Evolutionary conservation across 1,140 invertebrate genomes (phyloP).

Genomic region (Caenorhabditis remanei): DNA sequence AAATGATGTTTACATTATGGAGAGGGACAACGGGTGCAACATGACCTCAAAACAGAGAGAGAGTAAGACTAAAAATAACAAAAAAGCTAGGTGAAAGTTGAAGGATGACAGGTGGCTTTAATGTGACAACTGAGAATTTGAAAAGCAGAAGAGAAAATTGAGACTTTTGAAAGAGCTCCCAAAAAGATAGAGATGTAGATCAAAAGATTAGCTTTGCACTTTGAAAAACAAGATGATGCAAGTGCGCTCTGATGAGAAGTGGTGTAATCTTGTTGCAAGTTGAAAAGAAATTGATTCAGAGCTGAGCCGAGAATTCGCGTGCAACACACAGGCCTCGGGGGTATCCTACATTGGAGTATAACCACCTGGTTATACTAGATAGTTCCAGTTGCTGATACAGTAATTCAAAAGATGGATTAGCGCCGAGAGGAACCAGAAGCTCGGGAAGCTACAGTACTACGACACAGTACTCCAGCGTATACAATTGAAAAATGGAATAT

Average conservation of each 20-base stretch:
- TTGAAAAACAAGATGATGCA: background rate
- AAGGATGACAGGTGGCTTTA: background rate
- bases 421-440: too few species aligned
- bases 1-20: too few species aligned
- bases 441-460: too few species aligned
- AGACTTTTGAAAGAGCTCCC: background rate
- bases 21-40: background rate
- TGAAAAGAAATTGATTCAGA: too few species aligned
- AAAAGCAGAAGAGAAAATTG: background rate
- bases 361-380: too few species aligned
- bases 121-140: background rate
- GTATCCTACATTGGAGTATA: too few species aligned
- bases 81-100: constrained; percentile 6
- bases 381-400: too few species aligned
- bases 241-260: background rate
- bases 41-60: background rate
- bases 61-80: background rate
- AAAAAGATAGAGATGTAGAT: background rate
- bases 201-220: background rate
- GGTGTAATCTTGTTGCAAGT: background rate
- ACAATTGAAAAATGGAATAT: too few species aligned
- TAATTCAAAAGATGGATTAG: too few species aligned
- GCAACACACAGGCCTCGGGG: too few species aligned
- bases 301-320: too few species aligned
- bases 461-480: too few species aligned